A percentile compares a stretch with the other conserved stretches of the same genome.
Evolutionary conservation across 2,888 invertebrate genomes (phyloP).

Genomic region (Eupithecia inturbata): DNA sequence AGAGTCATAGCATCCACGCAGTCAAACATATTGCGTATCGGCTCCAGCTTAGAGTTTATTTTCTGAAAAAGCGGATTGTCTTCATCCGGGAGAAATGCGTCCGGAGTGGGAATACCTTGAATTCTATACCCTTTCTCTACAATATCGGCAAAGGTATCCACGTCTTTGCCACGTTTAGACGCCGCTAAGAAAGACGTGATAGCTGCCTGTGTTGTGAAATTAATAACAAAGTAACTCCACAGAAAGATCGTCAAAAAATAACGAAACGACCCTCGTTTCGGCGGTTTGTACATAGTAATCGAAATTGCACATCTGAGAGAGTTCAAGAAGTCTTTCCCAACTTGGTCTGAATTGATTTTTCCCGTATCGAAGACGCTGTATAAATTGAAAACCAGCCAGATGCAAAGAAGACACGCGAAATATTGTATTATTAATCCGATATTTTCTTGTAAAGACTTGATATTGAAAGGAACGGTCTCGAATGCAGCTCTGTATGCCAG

Average conservation of each 20-base stretch:
- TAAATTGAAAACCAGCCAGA: slow-evolving; percentile 68
- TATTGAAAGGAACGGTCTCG: slow-evolving; percentile 67
- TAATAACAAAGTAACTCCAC: slow-evolving; percentile 75
- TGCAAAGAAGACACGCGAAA: slow-evolving; percentile 58
- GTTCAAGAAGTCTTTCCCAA: slow-evolving; percentile 73
- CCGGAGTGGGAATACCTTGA: slow-evolving; percentile 76
- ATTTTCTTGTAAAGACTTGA: slow-evolving; percentile 56
- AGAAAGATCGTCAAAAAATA: slow-evolving; percentile 66
- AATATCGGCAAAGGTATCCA: slow-evolving; percentile 75
- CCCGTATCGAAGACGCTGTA: slow-evolving; percentile 59
- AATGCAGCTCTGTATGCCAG: slow-evolving; percentile 67
- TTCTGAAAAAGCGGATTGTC: slow-evolving; percentile 61
- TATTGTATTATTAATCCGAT: slow-evolving; percentile 52
- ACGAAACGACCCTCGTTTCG: slow-evolving; percentile 62
- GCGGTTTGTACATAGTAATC: slow-evolving; percentile 63
- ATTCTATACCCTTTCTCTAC: slow-evolving; percentile 70
- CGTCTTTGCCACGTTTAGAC: slow-evolving; percentile 70
- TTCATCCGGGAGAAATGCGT: slow-evolving; percentile 68
- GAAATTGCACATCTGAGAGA: slow-evolving; percentile 64
- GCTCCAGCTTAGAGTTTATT: slow-evolving; percentile 66
- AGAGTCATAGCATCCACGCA: slow-evolving; percentile 62
- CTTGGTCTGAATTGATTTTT: slow-evolving; percentile 59
- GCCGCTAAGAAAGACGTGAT: slow-evolving; percentile 76
- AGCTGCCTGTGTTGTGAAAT: slow-evolving; percentile 73
- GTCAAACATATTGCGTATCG: slow-evolving; percentile 56